These are phyloP conservation scores for Orussus abietinus DNA, from an alignment of 1,140 invertebrate genomes.

Conservation along the genomic window DNA sequence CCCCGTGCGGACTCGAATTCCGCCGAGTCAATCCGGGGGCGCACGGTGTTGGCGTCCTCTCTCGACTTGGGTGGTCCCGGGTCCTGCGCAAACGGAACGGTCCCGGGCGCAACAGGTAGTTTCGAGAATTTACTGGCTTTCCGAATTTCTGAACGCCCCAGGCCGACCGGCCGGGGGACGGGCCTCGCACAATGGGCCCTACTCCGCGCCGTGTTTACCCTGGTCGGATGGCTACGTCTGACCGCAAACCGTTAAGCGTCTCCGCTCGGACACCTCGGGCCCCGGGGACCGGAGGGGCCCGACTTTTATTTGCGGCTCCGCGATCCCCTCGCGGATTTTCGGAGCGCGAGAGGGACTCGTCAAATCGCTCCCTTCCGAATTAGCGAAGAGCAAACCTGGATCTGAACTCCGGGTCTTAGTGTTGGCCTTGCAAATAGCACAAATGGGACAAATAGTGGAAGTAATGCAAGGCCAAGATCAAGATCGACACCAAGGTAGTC, in stretches of 20 bases:
- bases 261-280: not conserved
- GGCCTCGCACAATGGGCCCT: not conserved
- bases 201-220: not conserved
- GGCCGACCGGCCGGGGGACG: no score
- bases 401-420: no score
- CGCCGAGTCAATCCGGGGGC: conserved; percentile 40
- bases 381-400: no score
- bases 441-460: no score
- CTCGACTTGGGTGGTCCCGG: conserved; percentile 40
- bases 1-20: conserved; percentile 28
- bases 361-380: no score
- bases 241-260: conserved; percentile 1
- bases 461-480: no score
- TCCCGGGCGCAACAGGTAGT: conserved; percentile 35
- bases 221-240: not conserved
- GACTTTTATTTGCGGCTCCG: no score
- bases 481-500: no score
- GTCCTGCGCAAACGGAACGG: conserved; percentile 45
- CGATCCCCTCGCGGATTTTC: no score
- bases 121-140: conserved; percentile 45
- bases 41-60: conserved; percentile 38
- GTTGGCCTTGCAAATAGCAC: no score
- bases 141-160: conserved; percentile 27
- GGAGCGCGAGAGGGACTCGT: no score
- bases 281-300: no score